Evolutionary conservation across 2,113 vertebrate species (phyloP), one percentile per base, ranked within the genome.

Genomic region (Percina caprodes): DNA sequence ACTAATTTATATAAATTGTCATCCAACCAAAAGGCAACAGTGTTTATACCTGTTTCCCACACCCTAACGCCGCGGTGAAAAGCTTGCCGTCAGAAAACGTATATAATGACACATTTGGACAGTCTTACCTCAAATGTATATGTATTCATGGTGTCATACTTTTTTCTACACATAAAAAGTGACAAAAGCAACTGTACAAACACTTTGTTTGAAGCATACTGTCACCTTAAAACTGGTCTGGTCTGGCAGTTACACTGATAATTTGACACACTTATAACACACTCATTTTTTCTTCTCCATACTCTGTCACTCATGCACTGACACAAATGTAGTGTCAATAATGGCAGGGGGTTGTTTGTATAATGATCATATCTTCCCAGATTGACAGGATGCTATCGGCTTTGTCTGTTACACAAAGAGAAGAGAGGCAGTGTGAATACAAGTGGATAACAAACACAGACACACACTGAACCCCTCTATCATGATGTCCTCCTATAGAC

Each of bases 331-430:
- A 18, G 45, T 78, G 81, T 89, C 84, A 89, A 90, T 84, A 85
- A 88, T 82, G 84, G 77, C 84, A 82, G 86, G 56, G 54, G 45
- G 51, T 67, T 83, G 90, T 90, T 86, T 92, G 89, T 87, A 46
- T 85, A 86, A 82, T 66, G 89, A 92, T 92, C 70, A 61, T 90
- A 92, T 93, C 89, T 84, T 61, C 54, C 51, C 77, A 78, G 65
- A 88, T 80, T 80, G 86, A 82, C 60, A 14, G 58, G 65, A 51
- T 67, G 67, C 77, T 88, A 86, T 90, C 79, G 12, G 82, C 89
- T 87, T 89, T 88, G 88, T 93, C 85, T 83, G 86, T 80, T 80
- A 69, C 69, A 89, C 86, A 88, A 92, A 92, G 86, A 83, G 79
- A 85, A 74, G 80, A 79, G 84, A 80, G 73, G 70, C 68, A 65